phyloP scores from a whole-genome alignment of 1,140 invertebrate species.

The Aricia agestis region DNA sequence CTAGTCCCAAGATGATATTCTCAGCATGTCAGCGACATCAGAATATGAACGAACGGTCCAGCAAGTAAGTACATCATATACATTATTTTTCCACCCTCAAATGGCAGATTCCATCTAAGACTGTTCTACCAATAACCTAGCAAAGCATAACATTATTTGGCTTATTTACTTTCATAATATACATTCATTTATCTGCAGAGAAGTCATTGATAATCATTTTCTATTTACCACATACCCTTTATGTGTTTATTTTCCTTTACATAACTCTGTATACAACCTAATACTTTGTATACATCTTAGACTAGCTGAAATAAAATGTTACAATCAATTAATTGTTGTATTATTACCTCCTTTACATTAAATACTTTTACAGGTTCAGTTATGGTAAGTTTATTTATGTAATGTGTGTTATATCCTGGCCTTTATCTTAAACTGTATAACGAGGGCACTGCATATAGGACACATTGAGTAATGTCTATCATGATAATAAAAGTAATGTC shows the following conservation, averaged over 20 bases:
- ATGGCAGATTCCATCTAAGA: background rate
- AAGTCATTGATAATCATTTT: background rate
- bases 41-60: conserved; percentile 72
- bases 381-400: conserved; percentile 31
- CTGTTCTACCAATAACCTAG: background rate
- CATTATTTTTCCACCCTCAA: background rate
- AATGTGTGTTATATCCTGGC: conserved; percentile 12
- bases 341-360: conserved; percentile 46
- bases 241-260: background rate
- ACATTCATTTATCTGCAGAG: background rate
- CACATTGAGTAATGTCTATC: conserved; percentile 6
- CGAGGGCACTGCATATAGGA: conserved; percentile 38
- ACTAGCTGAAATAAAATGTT: conserved; percentile 45
- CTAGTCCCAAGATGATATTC: conserved; percentile 74
- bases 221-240: background rate
- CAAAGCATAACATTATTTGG: conserved; percentile 1
- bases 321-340: conserved; percentile 39
- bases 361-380: conserved; percentile 16
- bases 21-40: conserved; percentile 74
- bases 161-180: background rate
- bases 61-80: conserved; percentile 59
- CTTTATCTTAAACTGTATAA: conserved; percentile 23
- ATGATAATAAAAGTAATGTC: background rate
- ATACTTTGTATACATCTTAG: background rate
- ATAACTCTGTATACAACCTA: background rate